Evolutionary conservation across 2,113 vertebrate genomes (phyloP), one percentile per base, ranked within the genome.

Genomic region (Polypterus bichir): DNA sequence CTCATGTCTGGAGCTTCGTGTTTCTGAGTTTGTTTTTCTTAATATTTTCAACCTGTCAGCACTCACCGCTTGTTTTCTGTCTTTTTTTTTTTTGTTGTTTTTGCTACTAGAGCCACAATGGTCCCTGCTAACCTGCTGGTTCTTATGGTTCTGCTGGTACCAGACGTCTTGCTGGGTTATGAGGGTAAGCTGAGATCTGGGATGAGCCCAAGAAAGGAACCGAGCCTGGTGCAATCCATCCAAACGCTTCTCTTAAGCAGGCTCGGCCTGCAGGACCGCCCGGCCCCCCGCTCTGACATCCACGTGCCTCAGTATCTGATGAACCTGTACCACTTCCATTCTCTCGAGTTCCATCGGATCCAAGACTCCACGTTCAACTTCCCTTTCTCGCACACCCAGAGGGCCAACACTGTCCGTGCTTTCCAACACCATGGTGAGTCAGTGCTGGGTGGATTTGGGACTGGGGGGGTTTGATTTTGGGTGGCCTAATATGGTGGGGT

Each of bases 111-210:
- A 68, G 83, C 77, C 84, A 88, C 74, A 76, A 89, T 89, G 87
- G 82, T 86, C 83, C 83, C 81, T 84, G 83, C 83, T 89, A 88
- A 84, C 74, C 77, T 88, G 65, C 72, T 86, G 74, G 72, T 85
- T 76, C 83, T 88, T 77, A 84, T 84, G 82, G 76, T 85, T 74
- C 77, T 87, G 81, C 80, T 88, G 75, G 76, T 86, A 76, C 82
- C 84, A 81, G 83, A 84, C 67, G 76, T 74, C 75, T 82, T 74
- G 68, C 83, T 76, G 74, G 79, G 77, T 79, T 76, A 76, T 66
- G 81, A 84, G 74, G 75, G 72, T 5, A 52, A 48, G 46, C 48
- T 3, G 44, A 54, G 49, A 65, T 71, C 65, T 69, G 74, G 74
- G 71, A 65, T 68, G 70, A 72, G 73, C 71, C 46, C 70, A 56